These are phyloP conservation scores for Felis chaus DNA, from an alignment of 2,113 vertebrate species.

Conservation along the genomic window DNA sequence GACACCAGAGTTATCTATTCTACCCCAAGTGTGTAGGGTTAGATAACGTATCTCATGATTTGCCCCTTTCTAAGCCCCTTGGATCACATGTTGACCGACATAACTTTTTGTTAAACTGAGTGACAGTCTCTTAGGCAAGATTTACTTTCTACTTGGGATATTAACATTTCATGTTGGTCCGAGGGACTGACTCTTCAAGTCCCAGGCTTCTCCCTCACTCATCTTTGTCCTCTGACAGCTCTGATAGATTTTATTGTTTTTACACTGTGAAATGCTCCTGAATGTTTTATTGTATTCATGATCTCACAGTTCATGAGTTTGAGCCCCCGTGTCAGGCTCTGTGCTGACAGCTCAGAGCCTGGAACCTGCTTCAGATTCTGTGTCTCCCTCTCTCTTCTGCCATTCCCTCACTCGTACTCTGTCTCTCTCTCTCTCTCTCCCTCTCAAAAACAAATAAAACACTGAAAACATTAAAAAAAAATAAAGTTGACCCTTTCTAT, in stretches of 20 bases:
- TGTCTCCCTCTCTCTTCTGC: too few species aligned
- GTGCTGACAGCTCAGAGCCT: too few species aligned
- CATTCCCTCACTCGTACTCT: too few species aligned
- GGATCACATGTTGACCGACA: background rate
- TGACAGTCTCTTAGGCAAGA: background rate
- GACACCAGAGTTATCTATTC: background rate
- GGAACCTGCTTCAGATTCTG: too few species aligned
- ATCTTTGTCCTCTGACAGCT: background rate
- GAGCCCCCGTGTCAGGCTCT: too few species aligned
- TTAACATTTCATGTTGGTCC: background rate
- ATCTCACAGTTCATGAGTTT: too few species aligned
- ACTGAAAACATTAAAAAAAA: too few species aligned
- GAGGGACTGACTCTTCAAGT: background rate
- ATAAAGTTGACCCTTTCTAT: background rate
- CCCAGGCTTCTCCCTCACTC: background rate
- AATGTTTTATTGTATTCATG: background rate
- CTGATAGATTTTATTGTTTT: background rate
- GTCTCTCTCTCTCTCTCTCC: too few species aligned
- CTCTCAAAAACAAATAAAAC: too few species aligned
- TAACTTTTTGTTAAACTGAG: background rate
- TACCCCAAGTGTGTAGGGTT: background rate
- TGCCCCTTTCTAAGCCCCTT: background rate
- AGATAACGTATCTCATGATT: background rate
- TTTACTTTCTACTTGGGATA: background rate
- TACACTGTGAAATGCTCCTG: background rate